Evolutionary conservation across 2,888 invertebrate genomes (phyloP), one percentile per base, ranked within the genome.

Genomic region (Drosophila formosana): DNA sequence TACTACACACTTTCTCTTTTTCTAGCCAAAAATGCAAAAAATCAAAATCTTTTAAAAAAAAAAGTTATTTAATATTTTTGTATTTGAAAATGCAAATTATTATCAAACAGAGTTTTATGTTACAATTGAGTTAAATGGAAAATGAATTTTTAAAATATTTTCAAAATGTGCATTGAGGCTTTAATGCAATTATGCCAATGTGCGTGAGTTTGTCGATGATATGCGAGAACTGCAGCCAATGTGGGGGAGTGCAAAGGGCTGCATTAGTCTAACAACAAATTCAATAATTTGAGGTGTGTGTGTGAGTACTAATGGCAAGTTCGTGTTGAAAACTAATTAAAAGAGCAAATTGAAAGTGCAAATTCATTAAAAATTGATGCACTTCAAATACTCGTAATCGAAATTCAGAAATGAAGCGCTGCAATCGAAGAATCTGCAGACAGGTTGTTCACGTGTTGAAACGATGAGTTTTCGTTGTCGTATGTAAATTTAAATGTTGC

Each of bases 311-410:
- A 84, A 84, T 85, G 78, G 76, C 64, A 65, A 66, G 64, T 70
- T 67, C 81, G 56, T 82, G 67, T 71, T 68, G 53, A 52, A 75
- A 68, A 78, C 58, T 73, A 83, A 82, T 86, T 86, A 78, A 60
- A 49, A 46, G n/a, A 28, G 49, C 39, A 64, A 76, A 62, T 72
- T 69, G 78, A 58, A 69, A 77, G 65, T 76, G 69, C 56, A 69
- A 56, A 73, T 63, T 62, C 51, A 73, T 77, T 73, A 65, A 66
- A 61, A 49, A 60, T 66, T 43, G 9, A 66, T 77, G 75, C 77
- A 46, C 43, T 26, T 28, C 43, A 45, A 55, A 62, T 72, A 41
- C 56, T 51, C 57, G 25, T 72, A 45, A 62, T 51, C 57, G 25
- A 57, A 51, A 45, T 47, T 37, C 46, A 32, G 43, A 56, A 72